Evolutionary conservation across 2,888 invertebrate genomes (phyloP).

Genomic region (Nemotelus nigrinus): DNA sequence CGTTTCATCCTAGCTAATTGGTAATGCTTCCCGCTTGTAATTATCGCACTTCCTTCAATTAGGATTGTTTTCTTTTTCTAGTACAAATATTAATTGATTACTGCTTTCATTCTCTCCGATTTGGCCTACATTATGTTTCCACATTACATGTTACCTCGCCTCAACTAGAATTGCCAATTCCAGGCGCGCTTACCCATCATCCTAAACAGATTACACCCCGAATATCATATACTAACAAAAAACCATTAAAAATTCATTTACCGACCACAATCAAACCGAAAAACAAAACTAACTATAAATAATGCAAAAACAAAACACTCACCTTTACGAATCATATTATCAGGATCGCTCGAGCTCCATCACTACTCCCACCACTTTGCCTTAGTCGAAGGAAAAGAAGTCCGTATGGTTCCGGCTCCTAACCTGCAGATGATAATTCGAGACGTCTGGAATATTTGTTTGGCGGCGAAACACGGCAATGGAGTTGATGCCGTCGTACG

Average conservation of each 20-base stretch:
- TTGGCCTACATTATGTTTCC: no score
- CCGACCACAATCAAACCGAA: slow-evolving; percentile 41
- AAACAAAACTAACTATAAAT: slow-evolving; percentile 38
- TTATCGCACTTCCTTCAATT: no score
- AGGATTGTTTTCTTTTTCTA: no score
- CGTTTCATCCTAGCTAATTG: no score
- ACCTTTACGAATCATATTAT: slow-evolving; percentile 35
- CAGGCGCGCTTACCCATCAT: no score
- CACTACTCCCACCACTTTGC: background rate
- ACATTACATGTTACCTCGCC: no score
- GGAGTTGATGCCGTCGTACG: background rate
- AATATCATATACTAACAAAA: background rate
- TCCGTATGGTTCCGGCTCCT: background rate
- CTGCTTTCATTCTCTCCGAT: no score
- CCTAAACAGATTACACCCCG: no score
- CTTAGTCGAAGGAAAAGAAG: no score
- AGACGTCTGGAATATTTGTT: slow-evolving; percentile 1
- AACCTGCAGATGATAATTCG: background rate
- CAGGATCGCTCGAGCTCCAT: background rate
- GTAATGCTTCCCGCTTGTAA: no score
- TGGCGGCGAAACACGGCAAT: background rate
- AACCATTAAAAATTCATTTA: slow-evolving; percentile 39
- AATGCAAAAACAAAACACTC: slow-evolving; percentile 43
- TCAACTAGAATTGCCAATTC: no score
- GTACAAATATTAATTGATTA: no score